Base-by-base conservation (phyloP, 2,797 vertebrate species). In the Takifugu ocellatus region DNA sequence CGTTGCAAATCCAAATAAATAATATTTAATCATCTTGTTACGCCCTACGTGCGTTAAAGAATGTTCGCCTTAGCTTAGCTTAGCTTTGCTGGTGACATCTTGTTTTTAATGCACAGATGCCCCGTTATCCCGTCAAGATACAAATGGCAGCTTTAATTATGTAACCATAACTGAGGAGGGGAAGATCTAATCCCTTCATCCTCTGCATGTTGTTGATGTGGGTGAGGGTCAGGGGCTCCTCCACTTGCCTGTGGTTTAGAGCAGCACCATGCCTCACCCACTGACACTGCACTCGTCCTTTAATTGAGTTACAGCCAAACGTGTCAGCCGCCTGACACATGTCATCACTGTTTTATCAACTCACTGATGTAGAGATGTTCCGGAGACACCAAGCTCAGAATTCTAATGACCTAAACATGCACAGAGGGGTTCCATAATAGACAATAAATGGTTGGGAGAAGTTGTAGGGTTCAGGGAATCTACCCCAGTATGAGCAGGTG, bases 161-260 rank as follows among this genome's bases (percentile, higher is more conserved):
- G 25, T 52, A 61, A 46, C 61, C 49, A 67, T 6, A 67, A n/a
- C 3, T 26, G 43, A 29, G 6, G 3, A 31, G 56, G n/a, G 45
- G 17, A 54, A 25, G 47, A 62, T 5, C 47, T 42, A 59, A 72
- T 69, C 16, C 42, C 42, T 43, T 43, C 42, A 15, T 43, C 42
- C 42, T 43, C 15, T 43, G 59, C 59, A 78, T 51, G 61, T 73
- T 64, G 68, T 57, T 49, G 54, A 39, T 51, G 66, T 58, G 65
- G 66, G 63, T 77, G 71, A 68, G 71, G 60, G 63, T 59, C 68
- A 29, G 63, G 46, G 51, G 9, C 5, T 17, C 29, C 61, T 66
- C 68, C 84, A 74, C 71, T 72, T 81, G 79, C 68, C 74, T 78
- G 83, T 86, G 78, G 69, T 85, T 77, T 72, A 33, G 56, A 77